Evolutionary conservation across 1,140 invertebrate genomes (phyloP), one percentile per base, ranked within the genome.

Genomic region (Drosophila tani): DNA sequence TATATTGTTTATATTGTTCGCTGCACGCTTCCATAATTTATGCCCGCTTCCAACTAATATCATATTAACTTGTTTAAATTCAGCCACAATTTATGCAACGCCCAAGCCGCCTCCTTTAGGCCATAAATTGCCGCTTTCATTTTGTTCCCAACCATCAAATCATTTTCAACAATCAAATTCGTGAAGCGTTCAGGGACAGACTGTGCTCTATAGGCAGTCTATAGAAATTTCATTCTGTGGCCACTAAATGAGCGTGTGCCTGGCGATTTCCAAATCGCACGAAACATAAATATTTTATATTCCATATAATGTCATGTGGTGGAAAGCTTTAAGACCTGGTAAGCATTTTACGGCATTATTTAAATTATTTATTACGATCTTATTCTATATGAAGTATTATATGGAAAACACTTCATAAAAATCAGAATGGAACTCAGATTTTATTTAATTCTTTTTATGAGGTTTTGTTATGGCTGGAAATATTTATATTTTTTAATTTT

Each of bases 21-120:
- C 47, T 49, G 51, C 81, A 79, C 85, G 68, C 84, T 81, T 58
- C 40, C 66, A 66, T 85, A 88, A 88, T 88, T 88, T 90, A 88
- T 88, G 84, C 81, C 59, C 60, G 66, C 78, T 76, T 82, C 66
- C 58, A 85, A 81, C 69, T 75, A 90, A 79, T 90, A 90, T 79
- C 73, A 59, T 66, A 81, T 60, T 81, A 90, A 81, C 85, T 66
- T 88, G 78, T 85, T 88, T 79, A 71, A 90, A 90, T 64, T 67
- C 69, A 43, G 60, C 73, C 84, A 68, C 67, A 75, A 77, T 87
- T 83, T 56, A 74, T 82, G 50, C 81, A 80, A 45, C 59, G 73
- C 50, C 69, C 66, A 70, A 49, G 43, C 79, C 60, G 46, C 79
- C 62, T 81, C 59, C 55, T 74, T 70, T 64, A 15, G 73, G 59